Evolutionary conservation across 1,140 invertebrate genomes (phyloP), one percentile per base, ranked within the genome.

Genomic region (Cherax quadricarinatus): DNA sequence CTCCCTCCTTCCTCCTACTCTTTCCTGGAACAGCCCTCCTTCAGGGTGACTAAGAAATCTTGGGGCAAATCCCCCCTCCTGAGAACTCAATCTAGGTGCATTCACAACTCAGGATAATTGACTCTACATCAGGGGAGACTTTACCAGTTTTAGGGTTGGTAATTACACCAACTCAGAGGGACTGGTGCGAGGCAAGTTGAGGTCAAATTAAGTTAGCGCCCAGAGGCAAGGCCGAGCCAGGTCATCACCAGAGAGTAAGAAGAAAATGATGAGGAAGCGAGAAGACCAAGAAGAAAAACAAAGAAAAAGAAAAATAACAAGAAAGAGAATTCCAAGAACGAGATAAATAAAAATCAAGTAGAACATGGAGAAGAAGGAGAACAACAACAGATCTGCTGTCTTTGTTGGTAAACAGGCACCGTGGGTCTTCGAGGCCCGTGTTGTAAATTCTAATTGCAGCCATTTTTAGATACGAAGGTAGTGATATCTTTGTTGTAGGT

Each of bases 121-220:
- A 75, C 70, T 75, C 70, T 75, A 75, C 70, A 75, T 75, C 70
- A 75, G 70, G 9, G n/a, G 6, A 75, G 70, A 75, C 70, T 75
- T 75, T 30, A 75, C 70, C 70, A 75, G 70, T 75, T 75, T 75
- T 75, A 75, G 70, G 70, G n/a, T 30, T 10, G 70, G 70, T 75
- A 75, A 75, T 75, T 75, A n/a, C 70, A 9, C n/a, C 4, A 75
- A 75, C 70, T 75, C 70, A 12, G 24, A 4, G 70, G n/a, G 70
- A 75, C 70, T 75, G 70, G 70, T 9, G 70, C 70, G 70, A 75
- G 24, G n/a, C 62, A n/a, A 75, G 70, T 7, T 30, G 70, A 10
- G 24, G 70, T 30, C 70, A 75, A 75, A 30, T 75, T 75, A 75
- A 30, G 70, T 75, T 30, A 75, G n/a, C 21, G 70, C 70, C 6